Conservation (phyloP, 2,888 invertebrate genomes). For the Spilosoma lubricipeda region DNA sequence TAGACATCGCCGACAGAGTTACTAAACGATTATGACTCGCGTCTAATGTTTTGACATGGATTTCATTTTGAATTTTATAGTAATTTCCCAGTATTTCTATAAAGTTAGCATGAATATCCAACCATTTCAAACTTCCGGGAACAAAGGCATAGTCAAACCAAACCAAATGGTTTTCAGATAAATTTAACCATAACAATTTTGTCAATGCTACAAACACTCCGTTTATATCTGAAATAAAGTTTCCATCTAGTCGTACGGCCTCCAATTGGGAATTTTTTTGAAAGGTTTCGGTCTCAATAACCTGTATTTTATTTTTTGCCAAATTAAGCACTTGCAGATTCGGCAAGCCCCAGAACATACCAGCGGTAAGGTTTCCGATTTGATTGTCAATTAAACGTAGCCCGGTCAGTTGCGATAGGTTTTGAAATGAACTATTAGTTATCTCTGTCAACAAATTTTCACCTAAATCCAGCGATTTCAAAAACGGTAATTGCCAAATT, state of each 20-base stretch:
- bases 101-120: slow-evolving; percentile 96
- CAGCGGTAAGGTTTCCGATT: slow-evolving; percentile 94
- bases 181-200: slow-evolving; percentile 94
- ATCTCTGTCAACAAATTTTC: slow-evolving; percentile 95
- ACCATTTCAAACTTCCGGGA: slow-evolving; percentile 94
- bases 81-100: slow-evolving; percentile 95
- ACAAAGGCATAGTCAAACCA: slow-evolving; percentile 98
- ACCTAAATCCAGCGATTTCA: slow-evolving; percentile 96
- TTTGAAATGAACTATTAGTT: slow-evolving; percentile 93
- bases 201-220: slow-evolving; percentile 94
- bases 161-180: slow-evolving; percentile 95
- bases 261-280: slow-evolving; percentile 93
- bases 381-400: slow-evolving; percentile 96
- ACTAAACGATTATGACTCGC: slow-evolving; percentile 95
- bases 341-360: slow-evolving; percentile 94
- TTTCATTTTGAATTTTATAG: slow-evolving; percentile 93
- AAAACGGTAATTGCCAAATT: slow-evolving; percentile 91
- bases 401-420: slow-evolving; percentile 94
- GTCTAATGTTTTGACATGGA: slow-evolving; percentile 93
- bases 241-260: slow-evolving; percentile 95
- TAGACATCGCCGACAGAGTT: slow-evolving; percentile 91
- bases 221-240: slow-evolving; percentile 95
- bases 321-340: slow-evolving; percentile 94
- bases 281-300: slow-evolving; percentile 94
- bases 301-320: slow-evolving; percentile 95